Evolutionary conservation across 2,113 vertebrate species (phyloP).

Genomic region (Pelecanus crispus): DNA sequence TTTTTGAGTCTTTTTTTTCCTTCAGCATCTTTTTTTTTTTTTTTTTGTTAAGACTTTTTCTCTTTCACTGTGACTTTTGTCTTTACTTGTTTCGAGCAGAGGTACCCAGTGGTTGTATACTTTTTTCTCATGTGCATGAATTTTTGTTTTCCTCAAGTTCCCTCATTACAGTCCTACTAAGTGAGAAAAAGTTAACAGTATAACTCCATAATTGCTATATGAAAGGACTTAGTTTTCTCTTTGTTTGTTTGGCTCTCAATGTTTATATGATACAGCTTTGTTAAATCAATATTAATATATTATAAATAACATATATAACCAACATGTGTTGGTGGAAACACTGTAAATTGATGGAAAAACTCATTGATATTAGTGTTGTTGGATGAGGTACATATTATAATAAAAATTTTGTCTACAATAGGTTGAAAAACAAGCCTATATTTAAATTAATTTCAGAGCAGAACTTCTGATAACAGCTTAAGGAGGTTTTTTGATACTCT

Average conservation of each 20-base stretch:
- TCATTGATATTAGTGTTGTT: not conserved
- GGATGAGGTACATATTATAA: not conserved
- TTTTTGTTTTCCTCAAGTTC: not conserved
- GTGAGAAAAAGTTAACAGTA: not conserved
- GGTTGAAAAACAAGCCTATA: not conserved
- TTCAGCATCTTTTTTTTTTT: accelerated
- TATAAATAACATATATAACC: not conserved
- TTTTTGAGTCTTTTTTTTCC: not conserved
- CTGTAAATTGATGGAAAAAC: not conserved
- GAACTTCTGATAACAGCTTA: not conserved
- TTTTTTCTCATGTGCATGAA: not conserved
- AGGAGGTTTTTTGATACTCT: not conserved
- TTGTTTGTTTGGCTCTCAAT: not conserved
- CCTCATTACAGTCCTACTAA: not conserved
- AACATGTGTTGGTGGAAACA: not conserved
- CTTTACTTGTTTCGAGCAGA: not conserved
- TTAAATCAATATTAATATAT: not conserved
- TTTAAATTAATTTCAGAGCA: not conserved
- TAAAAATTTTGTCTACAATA: not conserved
- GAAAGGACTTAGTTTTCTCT: not conserved
- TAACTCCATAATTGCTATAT: not conserved
- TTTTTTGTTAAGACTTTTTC: not conserved
- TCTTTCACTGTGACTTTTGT: not conserved
- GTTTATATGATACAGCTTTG: not conserved
- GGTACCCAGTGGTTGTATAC: not conserved